A percentile compares a stretch with the other conserved stretches of the same genome.
phyloP scores from a whole-genome alignment of 2,888 invertebrate species.

The Tineola bisselliella region DNA sequence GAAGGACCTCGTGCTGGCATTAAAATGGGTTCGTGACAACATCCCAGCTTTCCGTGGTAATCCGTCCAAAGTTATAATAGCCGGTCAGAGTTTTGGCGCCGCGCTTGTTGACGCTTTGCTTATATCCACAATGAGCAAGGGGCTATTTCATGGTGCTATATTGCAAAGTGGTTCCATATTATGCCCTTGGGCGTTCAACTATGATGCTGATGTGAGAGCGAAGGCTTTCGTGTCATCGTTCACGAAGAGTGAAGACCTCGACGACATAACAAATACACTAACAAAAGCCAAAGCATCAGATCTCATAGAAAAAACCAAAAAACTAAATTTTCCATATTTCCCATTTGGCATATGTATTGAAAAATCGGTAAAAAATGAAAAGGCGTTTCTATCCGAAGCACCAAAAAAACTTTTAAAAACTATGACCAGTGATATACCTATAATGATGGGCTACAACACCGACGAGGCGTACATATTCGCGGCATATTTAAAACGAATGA shows the following conservation, averaged over 20 bases:
- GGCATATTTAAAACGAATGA: conserved; percentile 30
- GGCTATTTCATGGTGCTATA: conserved; percentile 46
- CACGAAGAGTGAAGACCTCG: conserved; percentile 21
- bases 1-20: conserved; percentile 44
- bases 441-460: conserved; percentile 48
- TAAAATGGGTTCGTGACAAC: conserved; percentile 54
- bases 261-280: conserved; percentile 20
- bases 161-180: conserved; percentile 49
- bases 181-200: conserved; percentile 51
- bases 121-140: conserved; percentile 34
- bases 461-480: conserved; percentile 52
- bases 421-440: conserved; percentile 33
- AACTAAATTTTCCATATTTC: conserved; percentile 37
- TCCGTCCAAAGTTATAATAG: conserved; percentile 40
- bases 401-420: conserved; percentile 34
- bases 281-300: conserved; percentile 26
- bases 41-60: conserved; percentile 54
- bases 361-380: conserved; percentile 36
- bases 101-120: conserved; percentile 45
- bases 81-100: conserved; percentile 50
- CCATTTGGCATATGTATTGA: conserved; percentile 43
- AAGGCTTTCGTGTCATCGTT: conserved; percentile 22
- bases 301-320: conserved; percentile 29
- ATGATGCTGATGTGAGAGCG: conserved; percentile 41
- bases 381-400: conserved; percentile 34